Evolutionary conservation across 2,113 vertebrate genomes (phyloP).

Genomic region (Macroglossus sobrinus): DNA sequence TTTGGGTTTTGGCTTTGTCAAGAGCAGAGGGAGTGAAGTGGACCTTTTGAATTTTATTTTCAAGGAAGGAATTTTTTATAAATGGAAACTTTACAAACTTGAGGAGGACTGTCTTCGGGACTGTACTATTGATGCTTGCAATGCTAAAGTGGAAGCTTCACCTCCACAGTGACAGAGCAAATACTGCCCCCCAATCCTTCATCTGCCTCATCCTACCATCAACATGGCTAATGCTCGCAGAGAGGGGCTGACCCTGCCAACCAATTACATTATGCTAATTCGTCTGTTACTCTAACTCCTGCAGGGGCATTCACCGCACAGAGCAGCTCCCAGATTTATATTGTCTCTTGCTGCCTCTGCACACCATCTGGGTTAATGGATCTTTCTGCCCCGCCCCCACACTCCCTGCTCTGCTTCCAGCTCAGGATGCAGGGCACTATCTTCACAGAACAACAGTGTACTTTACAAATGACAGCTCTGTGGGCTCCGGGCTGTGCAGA

Average conservation of each 20-base stretch:
- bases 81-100: slow-evolving; percentile 39
- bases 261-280: slow-evolving; percentile 82
- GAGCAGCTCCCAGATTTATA: slow-evolving; percentile 77
- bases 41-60: slow-evolving; percentile 25
- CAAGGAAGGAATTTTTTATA: slow-evolving; percentile 58
- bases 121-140: background rate
- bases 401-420: background rate
- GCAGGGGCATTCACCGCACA: slow-evolving; percentile 72
- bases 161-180: slow-evolving; percentile 56
- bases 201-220: slow-evolving; percentile 72
- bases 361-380: slow-evolving; percentile 68
- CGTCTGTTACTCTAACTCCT: slow-evolving; percentile 78
- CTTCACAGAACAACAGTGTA: slow-evolving; percentile 22
- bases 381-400: slow-evolving; percentile 13
- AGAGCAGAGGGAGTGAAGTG: background rate
- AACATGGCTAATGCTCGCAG: slow-evolving; percentile 71
- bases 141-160: slow-evolving; percentile 54
- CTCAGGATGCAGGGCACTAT: background rate
- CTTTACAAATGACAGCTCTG: slow-evolving; percentile 59
- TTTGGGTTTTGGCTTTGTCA: background rate
- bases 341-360: slow-evolving; percentile 63
- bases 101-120: background rate
- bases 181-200: slow-evolving; percentile 40
- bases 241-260: slow-evolving; percentile 78
- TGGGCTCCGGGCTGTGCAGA: slow-evolving; percentile 42